Evolutionary conservation across 2,797 vertebrate species (phyloP).

Genomic region (Vultur gryphus): DNA sequence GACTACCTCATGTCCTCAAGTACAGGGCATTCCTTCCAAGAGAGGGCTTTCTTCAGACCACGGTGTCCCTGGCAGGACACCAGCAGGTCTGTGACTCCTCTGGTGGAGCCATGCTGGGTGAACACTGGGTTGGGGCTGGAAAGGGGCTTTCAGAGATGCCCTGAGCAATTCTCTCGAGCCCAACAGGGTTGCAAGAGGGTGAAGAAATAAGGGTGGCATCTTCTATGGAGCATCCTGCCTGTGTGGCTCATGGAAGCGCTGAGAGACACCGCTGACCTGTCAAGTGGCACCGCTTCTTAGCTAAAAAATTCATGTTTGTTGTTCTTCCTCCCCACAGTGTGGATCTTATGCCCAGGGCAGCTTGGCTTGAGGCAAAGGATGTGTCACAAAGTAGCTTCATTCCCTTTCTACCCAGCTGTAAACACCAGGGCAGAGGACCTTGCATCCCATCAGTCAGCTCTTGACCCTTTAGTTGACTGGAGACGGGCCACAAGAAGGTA

Average conservation of each 20-base stretch:
- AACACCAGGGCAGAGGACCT: neutral
- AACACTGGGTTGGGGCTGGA: neutral
- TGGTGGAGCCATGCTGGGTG: neutral
- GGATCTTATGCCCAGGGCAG: neutral
- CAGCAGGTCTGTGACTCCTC: neutral
- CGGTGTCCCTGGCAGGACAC: neutral
- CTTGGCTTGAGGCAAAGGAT: neutral
- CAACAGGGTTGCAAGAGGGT: neutral
- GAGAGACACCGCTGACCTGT: neutral
- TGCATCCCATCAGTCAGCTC: neutral
- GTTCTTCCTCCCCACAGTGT: neutral
- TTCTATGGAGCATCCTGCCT: neutral
- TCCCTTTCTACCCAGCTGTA: neutral
- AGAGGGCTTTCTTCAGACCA: neutral
- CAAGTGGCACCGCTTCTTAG: neutral
- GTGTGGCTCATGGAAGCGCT: neutral
- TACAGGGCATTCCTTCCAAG: constrained; percentile 4
- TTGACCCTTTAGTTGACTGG: neutral
- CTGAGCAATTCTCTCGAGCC: neutral
- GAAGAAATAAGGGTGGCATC: neutral
- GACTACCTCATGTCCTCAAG: neutral
- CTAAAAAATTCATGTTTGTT: neutral
- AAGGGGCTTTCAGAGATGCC: neutral
- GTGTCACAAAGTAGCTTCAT: neutral
- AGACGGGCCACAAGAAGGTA: neutral